phyloP scores from a whole-genome alignment of 2,797 vertebrate genomes.

The Falco novaeseelandiae region DNA sequence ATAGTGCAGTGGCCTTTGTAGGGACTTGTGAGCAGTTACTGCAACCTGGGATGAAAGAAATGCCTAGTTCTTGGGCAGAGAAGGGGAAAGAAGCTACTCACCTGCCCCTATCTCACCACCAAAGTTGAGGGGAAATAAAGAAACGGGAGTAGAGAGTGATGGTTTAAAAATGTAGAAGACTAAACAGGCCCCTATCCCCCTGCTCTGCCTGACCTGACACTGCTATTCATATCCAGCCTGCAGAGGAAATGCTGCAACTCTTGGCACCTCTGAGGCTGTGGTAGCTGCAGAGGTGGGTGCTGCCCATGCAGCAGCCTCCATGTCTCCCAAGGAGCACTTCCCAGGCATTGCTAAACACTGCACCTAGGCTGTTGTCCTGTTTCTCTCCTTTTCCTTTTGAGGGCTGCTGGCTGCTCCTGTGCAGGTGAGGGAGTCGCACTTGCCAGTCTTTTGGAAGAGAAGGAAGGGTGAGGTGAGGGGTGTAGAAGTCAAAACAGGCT shows the following conservation, averaged over 20 bases:
- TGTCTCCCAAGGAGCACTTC: background rate
- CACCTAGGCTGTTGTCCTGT: background rate
- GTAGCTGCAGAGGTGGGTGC: background rate
- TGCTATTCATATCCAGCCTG: background rate
- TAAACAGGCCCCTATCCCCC: background rate
- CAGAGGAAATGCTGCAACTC: background rate
- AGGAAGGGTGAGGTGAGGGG: background rate
- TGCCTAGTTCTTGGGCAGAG: background rate
- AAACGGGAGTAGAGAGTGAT: background rate
- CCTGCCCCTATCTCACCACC: background rate
- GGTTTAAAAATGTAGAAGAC: background rate
- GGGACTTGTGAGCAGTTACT: background rate
- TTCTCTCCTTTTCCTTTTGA: background rate
- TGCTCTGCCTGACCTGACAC: background rate
- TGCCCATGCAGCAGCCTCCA: background rate
- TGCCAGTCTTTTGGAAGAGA: background rate
- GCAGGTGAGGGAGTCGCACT: background rate
- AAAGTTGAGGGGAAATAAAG: background rate
- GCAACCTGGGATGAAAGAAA: background rate
- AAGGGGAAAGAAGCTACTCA: too few relatives aligned
- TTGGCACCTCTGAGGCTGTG: background rate
- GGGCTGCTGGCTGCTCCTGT: background rate
- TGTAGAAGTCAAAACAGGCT: background rate
- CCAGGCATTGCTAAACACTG: background rate
- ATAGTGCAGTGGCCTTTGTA: background rate